These are phyloP conservation scores for Pipra filicauda DNA, from an alignment of 2,113 vertebrate species.

Conservation along the genomic window DNA sequence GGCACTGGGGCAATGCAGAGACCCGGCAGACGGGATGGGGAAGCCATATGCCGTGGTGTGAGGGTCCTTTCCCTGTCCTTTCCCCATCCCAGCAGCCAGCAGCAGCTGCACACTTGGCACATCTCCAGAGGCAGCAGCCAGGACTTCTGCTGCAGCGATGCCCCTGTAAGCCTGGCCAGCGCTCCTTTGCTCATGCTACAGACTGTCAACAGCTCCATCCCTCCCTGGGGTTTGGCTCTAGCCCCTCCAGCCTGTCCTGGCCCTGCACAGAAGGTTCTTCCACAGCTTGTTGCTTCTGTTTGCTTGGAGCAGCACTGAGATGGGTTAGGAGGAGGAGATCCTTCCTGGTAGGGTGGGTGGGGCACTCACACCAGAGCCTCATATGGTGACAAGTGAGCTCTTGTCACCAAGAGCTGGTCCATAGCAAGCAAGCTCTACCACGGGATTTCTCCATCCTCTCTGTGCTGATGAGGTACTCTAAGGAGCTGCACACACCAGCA, in stretches of 20 bases:
- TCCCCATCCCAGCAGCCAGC: neutral
- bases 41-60: accelerated
- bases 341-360: neutral
- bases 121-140: neutral
- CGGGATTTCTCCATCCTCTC: neutral
- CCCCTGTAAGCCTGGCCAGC: neutral
- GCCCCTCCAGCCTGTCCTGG: neutral
- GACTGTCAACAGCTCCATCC: neutral
- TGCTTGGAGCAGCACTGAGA: neutral
- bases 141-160: neutral
- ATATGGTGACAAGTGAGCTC: accelerated
- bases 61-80: neutral
- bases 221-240: neutral
- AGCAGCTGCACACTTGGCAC: neutral
- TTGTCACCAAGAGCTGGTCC: too few relatives aligned
- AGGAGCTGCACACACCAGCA: neutral
- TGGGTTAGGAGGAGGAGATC: neutral
- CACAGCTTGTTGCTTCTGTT: neutral
- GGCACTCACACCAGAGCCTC: neutral
- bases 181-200: neutral
- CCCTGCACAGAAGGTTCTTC: neutral
- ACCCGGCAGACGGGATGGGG: neutral
- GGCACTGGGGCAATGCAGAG: neutral
- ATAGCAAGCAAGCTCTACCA: accelerated
- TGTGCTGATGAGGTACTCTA: accelerated